phyloP scores from a whole-genome alignment of 2,888 invertebrate species.

The Watsonalla cultraria region DNA sequence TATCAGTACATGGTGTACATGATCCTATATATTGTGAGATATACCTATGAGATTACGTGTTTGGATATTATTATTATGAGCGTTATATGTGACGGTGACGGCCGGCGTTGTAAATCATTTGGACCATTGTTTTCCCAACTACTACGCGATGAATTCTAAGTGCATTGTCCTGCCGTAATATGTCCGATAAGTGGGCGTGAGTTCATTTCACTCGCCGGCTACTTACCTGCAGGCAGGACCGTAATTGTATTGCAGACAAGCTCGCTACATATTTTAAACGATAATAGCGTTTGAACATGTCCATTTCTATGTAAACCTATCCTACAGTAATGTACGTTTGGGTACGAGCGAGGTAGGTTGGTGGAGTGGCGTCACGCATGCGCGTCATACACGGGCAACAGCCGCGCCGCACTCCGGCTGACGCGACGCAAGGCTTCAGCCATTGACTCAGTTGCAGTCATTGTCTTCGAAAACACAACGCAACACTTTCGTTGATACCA shows the following conservation, averaged over 20 bases:
- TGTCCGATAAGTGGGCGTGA: constrained; percentile 31
- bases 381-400: constrained; percentile 23
- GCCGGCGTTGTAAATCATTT: constrained; percentile 18
- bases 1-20: too few species aligned
- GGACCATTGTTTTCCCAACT: constrained; percentile 48
- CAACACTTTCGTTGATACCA: too few species aligned
- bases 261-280: background rate
- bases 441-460: constrained; percentile 22
- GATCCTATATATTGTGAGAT: too few species aligned
- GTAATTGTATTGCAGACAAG: constrained; percentile 16
- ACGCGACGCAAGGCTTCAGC: background rate
- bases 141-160: constrained; percentile 48
- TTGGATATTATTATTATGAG: constrained; percentile 2
- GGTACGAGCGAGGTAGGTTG: background rate
- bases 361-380: constrained; percentile 20
- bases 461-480: constrained; percentile 7
- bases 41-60: background rate
- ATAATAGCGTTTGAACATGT: constrained; percentile 2
- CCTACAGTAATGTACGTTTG: constrained; percentile 8
- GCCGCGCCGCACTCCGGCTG: constrained; percentile 12
- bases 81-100: constrained; percentile 36
- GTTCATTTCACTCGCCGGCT: constrained; percentile 22
- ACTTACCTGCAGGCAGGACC: constrained; percentile 8
- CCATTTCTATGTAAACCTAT: constrained; percentile 3
- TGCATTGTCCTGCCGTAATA: constrained; percentile 49